Percentiles rank a stretch among this genome's conserved stretches.
Conservation (phyloP, 1,140 invertebrate genomes). For the Phymorhynchus buccinoides region DNA sequence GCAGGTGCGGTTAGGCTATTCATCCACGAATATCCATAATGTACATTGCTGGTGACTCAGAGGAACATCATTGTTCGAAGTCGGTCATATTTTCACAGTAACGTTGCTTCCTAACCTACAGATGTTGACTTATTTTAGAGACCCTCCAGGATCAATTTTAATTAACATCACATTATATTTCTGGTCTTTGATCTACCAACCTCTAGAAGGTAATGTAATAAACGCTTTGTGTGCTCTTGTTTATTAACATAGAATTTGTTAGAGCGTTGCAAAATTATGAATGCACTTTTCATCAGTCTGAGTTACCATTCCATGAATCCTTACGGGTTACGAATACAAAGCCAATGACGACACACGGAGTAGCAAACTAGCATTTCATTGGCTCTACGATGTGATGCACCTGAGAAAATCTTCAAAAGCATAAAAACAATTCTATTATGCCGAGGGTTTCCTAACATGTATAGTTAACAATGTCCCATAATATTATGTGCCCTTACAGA, state of each 20-base stretch:
- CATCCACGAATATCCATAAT: background rate
- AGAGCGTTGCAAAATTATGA: background rate
- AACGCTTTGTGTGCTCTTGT: background rate
- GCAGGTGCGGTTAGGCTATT: background rate
- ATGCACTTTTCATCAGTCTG: background rate
- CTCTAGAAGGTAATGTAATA: background rate
- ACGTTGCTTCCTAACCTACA: background rate
- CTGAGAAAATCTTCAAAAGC: slow-evolving; percentile 6
- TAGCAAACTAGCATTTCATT: slow-evolving; percentile 34
- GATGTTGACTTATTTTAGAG: slow-evolving; percentile 46
- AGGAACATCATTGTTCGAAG: background rate
- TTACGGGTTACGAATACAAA: slow-evolving; percentile 30
- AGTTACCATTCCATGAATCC: slow-evolving; percentile 21
- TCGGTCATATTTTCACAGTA: background rate
- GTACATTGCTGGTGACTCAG: background rate
- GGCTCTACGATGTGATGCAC: slow-evolving; percentile 12
- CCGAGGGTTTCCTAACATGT: too few species aligned
- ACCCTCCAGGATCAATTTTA: slow-evolving; percentile 19
- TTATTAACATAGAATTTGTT: background rate
- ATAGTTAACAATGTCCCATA: too few species aligned
- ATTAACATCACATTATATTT: background rate
- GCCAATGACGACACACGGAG: slow-evolving; percentile 28
- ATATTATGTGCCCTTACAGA: too few species aligned
- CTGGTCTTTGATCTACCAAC: background rate
- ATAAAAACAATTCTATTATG: background rate